A percentile compares a stretch with the other conserved stretches of the same genome.
Conservation (phyloP, 2,888 invertebrate species). For the Pseudolycoriella hygida region DNA sequence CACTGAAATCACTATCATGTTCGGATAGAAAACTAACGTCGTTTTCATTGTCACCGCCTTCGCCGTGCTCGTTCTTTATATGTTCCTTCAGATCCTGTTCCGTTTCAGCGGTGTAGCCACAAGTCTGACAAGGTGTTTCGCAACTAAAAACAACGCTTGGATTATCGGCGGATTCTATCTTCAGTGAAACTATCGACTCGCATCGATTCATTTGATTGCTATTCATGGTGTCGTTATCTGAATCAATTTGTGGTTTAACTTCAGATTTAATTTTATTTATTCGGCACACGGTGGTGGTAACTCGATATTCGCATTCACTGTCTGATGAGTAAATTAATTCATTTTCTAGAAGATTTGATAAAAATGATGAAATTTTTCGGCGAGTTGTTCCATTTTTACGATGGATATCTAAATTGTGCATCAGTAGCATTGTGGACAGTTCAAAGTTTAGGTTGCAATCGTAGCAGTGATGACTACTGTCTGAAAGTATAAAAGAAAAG, state of each 20-base stretch:
- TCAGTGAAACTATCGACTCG: no score
- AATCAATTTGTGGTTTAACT: neutral
- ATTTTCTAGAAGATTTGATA: neutral
- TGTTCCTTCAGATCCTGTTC: no score
- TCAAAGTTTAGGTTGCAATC: neutral
- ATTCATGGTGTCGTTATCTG: neutral
- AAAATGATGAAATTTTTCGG: neutral
- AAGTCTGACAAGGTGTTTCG: no score
- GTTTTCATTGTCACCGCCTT: no score
- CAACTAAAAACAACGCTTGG: no score
- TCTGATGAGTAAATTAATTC: constrained; percentile 1
- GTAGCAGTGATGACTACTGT: neutral
- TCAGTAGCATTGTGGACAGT: neutral
- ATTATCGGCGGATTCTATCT: no score
- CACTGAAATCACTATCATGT: neutral
- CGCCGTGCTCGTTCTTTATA: no score
- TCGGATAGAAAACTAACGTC: neutral
- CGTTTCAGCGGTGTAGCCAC: no score
- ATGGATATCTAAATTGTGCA: neutral
- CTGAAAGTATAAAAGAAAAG: neutral
- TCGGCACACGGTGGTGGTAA: neutral
- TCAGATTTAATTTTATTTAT: neutral
- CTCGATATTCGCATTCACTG: constrained; percentile 2
- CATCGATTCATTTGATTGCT: no score
- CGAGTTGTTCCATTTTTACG: neutral